Conservation (phyloP, 2,797 vertebrate genomes). For the Rhinophrynus dorsalis region DNA sequence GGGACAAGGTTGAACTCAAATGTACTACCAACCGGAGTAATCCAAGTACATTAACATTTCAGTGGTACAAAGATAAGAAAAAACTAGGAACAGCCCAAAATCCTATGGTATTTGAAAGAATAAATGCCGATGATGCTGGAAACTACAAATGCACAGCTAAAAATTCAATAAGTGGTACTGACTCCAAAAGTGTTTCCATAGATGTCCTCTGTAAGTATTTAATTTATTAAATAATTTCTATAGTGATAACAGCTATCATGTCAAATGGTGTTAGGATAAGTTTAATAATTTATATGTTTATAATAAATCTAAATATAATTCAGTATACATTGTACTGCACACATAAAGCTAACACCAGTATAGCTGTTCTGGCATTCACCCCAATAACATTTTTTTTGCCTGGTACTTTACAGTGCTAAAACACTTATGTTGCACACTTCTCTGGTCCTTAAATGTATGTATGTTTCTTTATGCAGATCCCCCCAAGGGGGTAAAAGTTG, state of each 20-base stretch:
- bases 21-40: slow-evolving; percentile 19
- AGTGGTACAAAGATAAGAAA: not conserved
- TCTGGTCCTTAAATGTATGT: no score
- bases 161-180: not conserved
- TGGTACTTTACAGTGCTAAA: no score
- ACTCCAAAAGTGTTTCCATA: not conserved
- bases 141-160: not conserved
- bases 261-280: no score
- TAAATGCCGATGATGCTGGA: not conserved
- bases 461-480: slow-evolving; percentile 43
- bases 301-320: no score
- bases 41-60: not conserved
- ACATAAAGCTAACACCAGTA: no score
- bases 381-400: no score
- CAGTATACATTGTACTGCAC: no score
- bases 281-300: no score
- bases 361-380: no score
- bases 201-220: slow-evolving; percentile 24
- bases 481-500: slow-evolving; percentile 43
- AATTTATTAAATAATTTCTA: no score
- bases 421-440: no score
- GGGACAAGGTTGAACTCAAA: not conserved
- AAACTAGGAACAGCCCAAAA: not conserved
- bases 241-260: no score
- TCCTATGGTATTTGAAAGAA: not conserved